A percentile compares a stretch with the other conserved stretches of the same genome.
Conservation (phyloP, 2,888 invertebrate genomes). For the Operophtera brumata region DNA sequence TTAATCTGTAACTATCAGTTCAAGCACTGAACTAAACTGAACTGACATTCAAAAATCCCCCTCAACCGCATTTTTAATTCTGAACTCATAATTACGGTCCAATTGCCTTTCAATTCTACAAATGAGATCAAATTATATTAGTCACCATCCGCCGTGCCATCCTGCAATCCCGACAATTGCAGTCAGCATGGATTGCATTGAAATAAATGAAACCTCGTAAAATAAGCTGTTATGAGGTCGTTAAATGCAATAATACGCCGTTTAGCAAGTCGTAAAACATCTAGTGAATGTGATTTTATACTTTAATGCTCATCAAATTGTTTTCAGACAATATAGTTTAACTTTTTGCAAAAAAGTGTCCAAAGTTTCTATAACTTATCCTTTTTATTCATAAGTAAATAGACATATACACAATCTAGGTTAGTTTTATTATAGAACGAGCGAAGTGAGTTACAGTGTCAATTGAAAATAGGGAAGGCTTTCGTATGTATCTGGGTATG, state of each 20-base stretch:
- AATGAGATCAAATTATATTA: slow-evolving; percentile 42
- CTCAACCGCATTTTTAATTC: background rate
- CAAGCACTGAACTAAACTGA: no score
- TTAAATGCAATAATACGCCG: slow-evolving; percentile 59
- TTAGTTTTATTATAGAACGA: no score
- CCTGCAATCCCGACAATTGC: slow-evolving; percentile 57
- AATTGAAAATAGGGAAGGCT: no score
- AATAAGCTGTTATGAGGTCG: slow-evolving; percentile 63
- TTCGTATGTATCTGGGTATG: no score
- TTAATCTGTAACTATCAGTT: no score
- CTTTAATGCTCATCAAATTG: slow-evolving; percentile 18
- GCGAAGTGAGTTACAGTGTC: no score
- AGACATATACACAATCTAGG: no score
- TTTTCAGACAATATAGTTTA: background rate
- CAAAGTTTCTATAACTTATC: no score
- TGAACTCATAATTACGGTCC: slow-evolving; percentile 17
- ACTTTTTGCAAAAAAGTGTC: background rate
- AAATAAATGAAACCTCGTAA: slow-evolving; percentile 78
- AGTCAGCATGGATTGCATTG: slow-evolving; percentile 59
- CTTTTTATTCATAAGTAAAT: no score
- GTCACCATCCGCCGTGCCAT: slow-evolving; percentile 48
- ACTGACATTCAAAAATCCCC: no score
- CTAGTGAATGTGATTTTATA: slow-evolving; percentile 31
- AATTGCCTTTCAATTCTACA: slow-evolving; percentile 28
- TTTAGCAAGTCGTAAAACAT: slow-evolving; percentile 43